Base-by-base conservation (phyloP, 2,888 invertebrate genomes). In the Gryllus longicercus region DNA sequence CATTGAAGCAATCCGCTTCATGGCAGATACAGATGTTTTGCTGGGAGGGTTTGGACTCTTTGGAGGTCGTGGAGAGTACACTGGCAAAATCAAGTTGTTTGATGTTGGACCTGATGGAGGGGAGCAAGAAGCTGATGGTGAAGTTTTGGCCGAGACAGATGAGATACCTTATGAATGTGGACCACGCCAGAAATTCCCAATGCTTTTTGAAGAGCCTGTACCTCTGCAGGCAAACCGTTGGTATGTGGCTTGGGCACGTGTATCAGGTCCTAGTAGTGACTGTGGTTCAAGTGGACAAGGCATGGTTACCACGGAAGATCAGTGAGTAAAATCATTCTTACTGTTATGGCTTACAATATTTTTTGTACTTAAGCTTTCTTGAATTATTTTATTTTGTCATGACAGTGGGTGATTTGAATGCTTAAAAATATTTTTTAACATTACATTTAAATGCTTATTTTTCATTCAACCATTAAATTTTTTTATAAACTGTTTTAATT, bases 11-110 rank as follows among this genome's bases (percentile, higher is more conserved):
- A 94, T 99, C 83, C 91, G 98, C 78, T 98, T 99, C 86, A 96
- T 95, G 92, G 93, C 94, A 79, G 97, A 98, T 86, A 95, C 95
- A 5, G 98, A 99, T 86, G 92, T 98, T 81, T 87, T 96, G 50
- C 87, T 98, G 49, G 96, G 96, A 82, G 99, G 99, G 23, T 94
- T 95, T 86, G 98, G 98, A 0, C 90, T 99, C 83, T 99, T 96
- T 87, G 99, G 99, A 0, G 99, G 99, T 0, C 92, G 98, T 49
- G 99, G 99, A 49, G 98, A 99, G 86, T 99, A 99, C 87, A 95
- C 95, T 2, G 97, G 96, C 0, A 96, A 95, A 86, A 91, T 98
- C 80, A 97, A 96, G 89, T 86, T 99, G 12, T 95, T 93, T 86
- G 98, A 98, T 86, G 92, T 98, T 84, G 97, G 97, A 2, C 86